Percentiles rank a stretch among this genome's conserved stretches.
Conservation (phyloP, 2,797 vertebrate species). For the Erpetoichthys calabaricus region DNA sequence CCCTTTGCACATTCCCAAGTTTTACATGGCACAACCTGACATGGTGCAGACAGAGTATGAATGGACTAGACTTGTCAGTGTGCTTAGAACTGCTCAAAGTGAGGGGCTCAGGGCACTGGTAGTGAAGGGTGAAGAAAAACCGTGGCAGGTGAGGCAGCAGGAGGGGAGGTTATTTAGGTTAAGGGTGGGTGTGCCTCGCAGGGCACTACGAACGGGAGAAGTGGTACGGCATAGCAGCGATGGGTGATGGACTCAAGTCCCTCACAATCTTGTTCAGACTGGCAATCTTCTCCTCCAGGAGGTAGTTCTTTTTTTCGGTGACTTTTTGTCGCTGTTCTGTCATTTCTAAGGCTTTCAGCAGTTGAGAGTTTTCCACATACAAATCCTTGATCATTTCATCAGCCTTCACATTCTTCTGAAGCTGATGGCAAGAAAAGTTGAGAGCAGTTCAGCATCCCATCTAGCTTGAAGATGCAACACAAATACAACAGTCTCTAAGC, state of each 20-base stretch:
- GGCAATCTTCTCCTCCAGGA: constrained; percentile 84
- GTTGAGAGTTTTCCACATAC: constrained; percentile 75
- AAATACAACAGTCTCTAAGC: no score
- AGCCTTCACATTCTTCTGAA: constrained; percentile 67
- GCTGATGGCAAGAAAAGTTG: constrained; percentile 33
- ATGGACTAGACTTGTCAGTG: no score
- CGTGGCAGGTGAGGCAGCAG: constrained; percentile 8
- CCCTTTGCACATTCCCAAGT: no score
- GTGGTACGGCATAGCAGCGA: constrained; percentile 34
- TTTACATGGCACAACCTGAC: no score
- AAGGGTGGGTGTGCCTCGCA: no score
- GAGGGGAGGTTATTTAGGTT: not conserved
- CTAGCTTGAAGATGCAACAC: no score
- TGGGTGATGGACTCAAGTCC: constrained; percentile 56
- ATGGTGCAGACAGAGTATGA: no score
- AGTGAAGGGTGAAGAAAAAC: no score
- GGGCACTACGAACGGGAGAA: constrained; percentile 23
- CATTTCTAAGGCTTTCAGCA: constrained; percentile 72
- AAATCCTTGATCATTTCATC: constrained; percentile 73
- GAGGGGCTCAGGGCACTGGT: no score
- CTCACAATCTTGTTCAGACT: constrained; percentile 76
- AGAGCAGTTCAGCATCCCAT: not conserved
- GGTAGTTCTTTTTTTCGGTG: constrained; percentile 78
- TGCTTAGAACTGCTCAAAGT: no score
- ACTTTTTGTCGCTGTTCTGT: constrained; percentile 72